Evolutionary conservation across 2,888 invertebrate genomes (phyloP), one percentile per base, ranked within the genome.

Genomic region (Catotricha subobsoleta): DNA sequence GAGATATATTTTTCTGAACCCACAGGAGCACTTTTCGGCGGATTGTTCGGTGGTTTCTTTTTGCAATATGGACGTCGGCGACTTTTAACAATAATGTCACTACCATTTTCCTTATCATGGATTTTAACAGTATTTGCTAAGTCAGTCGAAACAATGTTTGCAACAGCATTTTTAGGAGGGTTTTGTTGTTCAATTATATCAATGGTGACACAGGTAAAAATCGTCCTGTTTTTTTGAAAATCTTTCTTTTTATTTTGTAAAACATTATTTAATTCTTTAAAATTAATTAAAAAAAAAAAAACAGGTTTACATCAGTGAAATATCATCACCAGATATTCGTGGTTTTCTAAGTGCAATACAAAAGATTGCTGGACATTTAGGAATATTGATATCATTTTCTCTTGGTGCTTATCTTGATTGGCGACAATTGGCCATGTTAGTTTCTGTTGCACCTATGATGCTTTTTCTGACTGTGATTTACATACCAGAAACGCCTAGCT

Each of bases 401-500:
- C 74, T 84, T 21, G 90, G 90, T 35, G 78, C 84, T 13, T 78
- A 78, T 57, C 64, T 86, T 8, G 78, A 81, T 59, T 90, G 88
- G 88, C 70, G 82, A 46, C 79, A 82, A 56, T 69, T 90, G 43
- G 88, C 90, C 0, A 68, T 80, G 27, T 71, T 84, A 47, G 83
- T 84, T 46, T 76, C 82, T 8, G 68, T 81, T 28, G 80, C 82
- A 8, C 82, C 86, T 2, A 66, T 82, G 41, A 71, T 82, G 45
- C 72, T 84, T 45, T 78, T 84, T 59, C 66, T 80, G 46, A 75
- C 79, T 6, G 74, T 81, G 42, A 69, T 80, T 40, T 77, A 76
- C 57, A 76, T 88, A 53, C 90, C 90, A 23, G 91, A 92, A 65
- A 87, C 88, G 29, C 91, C 91, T 13, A 80, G 84, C 54, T 84